Base-by-base conservation (phyloP, 2,113 vertebrate genomes). In the Colossoma macropomum region DNA sequence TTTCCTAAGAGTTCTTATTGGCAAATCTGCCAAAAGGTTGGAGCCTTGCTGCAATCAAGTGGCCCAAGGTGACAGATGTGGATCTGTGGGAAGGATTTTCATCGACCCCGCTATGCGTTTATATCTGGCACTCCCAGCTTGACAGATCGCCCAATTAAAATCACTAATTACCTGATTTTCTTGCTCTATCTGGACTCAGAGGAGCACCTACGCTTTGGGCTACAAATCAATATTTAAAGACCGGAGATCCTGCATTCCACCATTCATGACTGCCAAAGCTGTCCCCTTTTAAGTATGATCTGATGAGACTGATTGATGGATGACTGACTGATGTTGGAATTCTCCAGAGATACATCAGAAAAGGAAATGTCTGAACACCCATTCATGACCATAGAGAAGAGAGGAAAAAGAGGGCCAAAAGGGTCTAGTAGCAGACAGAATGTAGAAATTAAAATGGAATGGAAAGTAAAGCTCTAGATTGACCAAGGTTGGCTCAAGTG, bases 81-180 rank as follows among this genome's bases (percentile, higher is more conserved):
- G 87, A 86, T 90, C 89, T 88, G 90, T 88, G 90, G 86, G 84
- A 91, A 85, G 90, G 90, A 90, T 90, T 90, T 89, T 84, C 84
- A 93, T 92, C 88, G 90, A 93, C 90, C 91, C 88, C 87, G 89
- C 91, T 92, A 88, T 88, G 87, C 85, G 84, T 88, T 93, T 92
- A 92, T 89, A 93, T 93, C 92, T 92, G 88, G 91, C 86, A 90
- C 88, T 93, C 87, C 72, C 87, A 89, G 91, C 89, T 90, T 94
- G 94, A 94, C 91, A 92, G 92, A 94, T 94, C 91, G 93, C 93
- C 93, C 92, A 93, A 93, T 94, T 95, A 94, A 93, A 95, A 93
- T 93, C 90, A 92, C 90, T 92, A 94, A 94, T 94, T 92, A 95
- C 93, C 92, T 92, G 92, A 91, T 93, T 93, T 93, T 91, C 87